These are phyloP conservation scores for Thermophis baileyi DNA, from an alignment of 2,113 vertebrate genomes.

Conservation along the genomic window DNA sequence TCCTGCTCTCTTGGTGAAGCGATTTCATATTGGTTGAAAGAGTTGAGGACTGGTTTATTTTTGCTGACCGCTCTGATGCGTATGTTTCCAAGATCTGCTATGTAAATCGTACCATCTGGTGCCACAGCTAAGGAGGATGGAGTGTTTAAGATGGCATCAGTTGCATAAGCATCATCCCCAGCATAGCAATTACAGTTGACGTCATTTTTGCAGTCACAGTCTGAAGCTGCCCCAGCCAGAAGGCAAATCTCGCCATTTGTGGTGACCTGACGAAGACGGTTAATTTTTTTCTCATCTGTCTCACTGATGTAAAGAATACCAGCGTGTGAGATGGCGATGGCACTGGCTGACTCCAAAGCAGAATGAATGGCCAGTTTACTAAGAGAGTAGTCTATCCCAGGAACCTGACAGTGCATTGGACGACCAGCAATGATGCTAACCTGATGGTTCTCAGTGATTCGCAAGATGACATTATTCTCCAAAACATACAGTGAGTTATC, in stretches of 20 bases:
- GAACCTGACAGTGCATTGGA: conserved; percentile 98
- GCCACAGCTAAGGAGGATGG: conserved; percentile 93
- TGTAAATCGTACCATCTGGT: conserved; percentile 92
- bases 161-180: conserved; percentile 94
- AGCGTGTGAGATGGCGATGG: conserved; percentile 93
- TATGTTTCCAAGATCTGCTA: conserved; percentile 97
- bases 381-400: conserved; percentile 98
- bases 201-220: conserved; percentile 99
- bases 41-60: conserved; percentile 82
- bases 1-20: conserved; percentile 95
- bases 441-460: conserved; percentile 98
- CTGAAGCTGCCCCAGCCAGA: conserved; percentile 89
- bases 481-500: conserved; percentile 98
- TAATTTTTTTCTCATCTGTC: conserved; percentile 99
- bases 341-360: conserved; percentile 94
- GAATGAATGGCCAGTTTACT: conserved; percentile 97
- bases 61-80: conserved; percentile 92
- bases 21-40: conserved; percentile 87
- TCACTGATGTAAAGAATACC: conserved; percentile 96
- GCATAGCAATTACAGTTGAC: conserved; percentile 98
- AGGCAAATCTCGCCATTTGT: conserved; percentile 97
- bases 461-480: conserved; percentile 97
- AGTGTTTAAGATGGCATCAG: conserved; percentile 92
- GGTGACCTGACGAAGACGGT: conserved; percentile 91
- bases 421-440: conserved; percentile 98